phyloP scores from a whole-genome alignment of 2,888 invertebrate species.

The Lucinisca nassula region DNA sequence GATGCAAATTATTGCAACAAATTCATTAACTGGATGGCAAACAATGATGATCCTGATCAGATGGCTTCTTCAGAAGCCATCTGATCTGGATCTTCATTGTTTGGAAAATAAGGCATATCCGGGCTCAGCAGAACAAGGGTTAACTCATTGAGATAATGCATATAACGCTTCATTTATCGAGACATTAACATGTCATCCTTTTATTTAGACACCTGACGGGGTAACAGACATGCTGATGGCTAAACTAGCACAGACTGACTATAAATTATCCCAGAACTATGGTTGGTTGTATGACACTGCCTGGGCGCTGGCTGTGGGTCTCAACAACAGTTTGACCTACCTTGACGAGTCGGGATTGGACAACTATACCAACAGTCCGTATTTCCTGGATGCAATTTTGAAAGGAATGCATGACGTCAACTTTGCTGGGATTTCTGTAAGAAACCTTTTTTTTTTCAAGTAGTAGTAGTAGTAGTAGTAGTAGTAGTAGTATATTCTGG shows the following conservation, averaged over 20 bases:
- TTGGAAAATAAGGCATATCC: too few species aligned
- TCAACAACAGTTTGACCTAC: conserved; percentile 50
- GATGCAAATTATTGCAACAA: too few species aligned
- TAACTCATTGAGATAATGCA: too few species aligned
- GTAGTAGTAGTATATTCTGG: too few species aligned
- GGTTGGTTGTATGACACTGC: conserved; percentile 59
- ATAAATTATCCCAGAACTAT: conserved; percentile 20
- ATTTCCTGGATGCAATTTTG: conserved; percentile 45
- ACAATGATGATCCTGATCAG: too few species aligned
- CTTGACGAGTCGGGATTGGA: conserved; percentile 25
- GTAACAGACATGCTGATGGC: not conserved
- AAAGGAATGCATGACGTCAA: conserved; percentile 52
- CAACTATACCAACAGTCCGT: conserved; percentile 40
- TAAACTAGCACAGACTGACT: not conserved
- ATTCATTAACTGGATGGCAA: too few species aligned
- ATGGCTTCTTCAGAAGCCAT: too few species aligned
- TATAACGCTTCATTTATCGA: not conserved
- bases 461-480: too few species aligned
- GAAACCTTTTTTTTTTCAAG: too few species aligned
- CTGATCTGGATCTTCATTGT: too few species aligned
- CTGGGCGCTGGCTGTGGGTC: conserved; percentile 59
- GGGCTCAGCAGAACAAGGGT: too few species aligned
- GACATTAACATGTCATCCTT: not conserved
- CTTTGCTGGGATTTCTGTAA: conserved; percentile 71
- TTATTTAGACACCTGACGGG: not conserved